phyloP scores from a whole-genome alignment of 1,140 invertebrate species.

The Copidosoma floridanum region DNA sequence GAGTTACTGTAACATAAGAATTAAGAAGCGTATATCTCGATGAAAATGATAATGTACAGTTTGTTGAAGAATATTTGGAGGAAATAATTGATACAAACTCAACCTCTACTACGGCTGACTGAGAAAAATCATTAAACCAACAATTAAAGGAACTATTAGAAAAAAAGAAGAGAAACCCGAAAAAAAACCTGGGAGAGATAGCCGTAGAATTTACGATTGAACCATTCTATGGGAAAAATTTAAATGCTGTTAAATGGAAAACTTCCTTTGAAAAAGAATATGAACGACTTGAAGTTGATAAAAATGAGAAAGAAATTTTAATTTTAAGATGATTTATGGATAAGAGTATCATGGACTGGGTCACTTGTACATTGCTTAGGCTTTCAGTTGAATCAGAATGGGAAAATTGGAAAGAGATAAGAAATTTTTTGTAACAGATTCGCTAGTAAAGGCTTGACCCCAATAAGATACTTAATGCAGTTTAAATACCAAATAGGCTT shows the following conservation, averaged over 20 bases:
- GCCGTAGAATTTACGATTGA: not conserved
- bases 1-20: not conserved
- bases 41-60: not conserved
- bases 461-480: not conserved
- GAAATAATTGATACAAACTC: not conserved
- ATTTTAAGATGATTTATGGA: constrained; percentile 4
- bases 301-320: not conserved
- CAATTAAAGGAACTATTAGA: not conserved
- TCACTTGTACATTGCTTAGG: not conserved
- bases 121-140: too few relatives aligned
- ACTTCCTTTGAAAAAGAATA: not conserved
- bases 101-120: not conserved
- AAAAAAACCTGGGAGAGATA: not conserved
- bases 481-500: constrained; percentile 6
- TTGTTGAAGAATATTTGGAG: not conserved
- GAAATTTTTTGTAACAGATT: not conserved
- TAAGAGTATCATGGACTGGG: not conserved
- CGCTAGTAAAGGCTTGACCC: not conserved
- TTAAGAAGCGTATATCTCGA: not conserved
- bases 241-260: not conserved
- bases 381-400: not conserved
- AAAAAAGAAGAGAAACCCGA: not conserved
- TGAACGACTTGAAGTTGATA: not conserved
- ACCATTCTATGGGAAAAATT: not conserved
- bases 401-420: not conserved